Evolutionary conservation across 2,888 invertebrate genomes (phyloP), one percentile per base, ranked within the genome.

Genomic region (Atethmia centrago): DNA sequence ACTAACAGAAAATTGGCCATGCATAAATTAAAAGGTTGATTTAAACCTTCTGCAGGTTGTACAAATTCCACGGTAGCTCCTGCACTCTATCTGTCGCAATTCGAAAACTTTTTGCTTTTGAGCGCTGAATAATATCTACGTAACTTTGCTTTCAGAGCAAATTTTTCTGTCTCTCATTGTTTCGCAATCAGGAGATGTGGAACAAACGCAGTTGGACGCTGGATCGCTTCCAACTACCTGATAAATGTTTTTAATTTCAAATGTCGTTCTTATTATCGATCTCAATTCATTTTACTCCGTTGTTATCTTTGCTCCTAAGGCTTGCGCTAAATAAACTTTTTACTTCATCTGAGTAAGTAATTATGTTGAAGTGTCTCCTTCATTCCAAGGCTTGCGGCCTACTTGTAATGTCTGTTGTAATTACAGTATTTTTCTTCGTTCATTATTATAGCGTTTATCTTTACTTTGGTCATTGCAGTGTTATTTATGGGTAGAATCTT

Each of bases 211-310:
- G 25, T 58, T 65, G 61, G 49, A 70, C 45, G 56, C 65, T 75
- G 61, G 58, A 53, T 62, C 56, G 42, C 62, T 63, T 74, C 59
- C 69, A 80, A 69, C 76, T 56, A 71, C 65, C 53, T 71, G 64
- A 76, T 62, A 66, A 69, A 83, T 66, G 68, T 59, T 75, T 74
- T 71, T 56, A 63, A 80, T 75, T 71, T 28, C 0, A 71, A 81
- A 64, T 25, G 40, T 53, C 49, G 53, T 53, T 74, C 51, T 51
- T 36, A 16, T 45, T 63, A 74, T 74, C 47, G 64, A 65, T 71
- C 28, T 65, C 28, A 53, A 59, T 84, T 55, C 9, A 56, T 80
- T 80, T 68, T 28, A 47, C 45, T 59, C 31, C 47, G 28, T 63
- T 62, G 31, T 67, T 55, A 65, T 71, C n/a, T 47, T 45, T 56